Base-by-base conservation (phyloP, 2,113 vertebrate genomes). In the Callospermophilus lateralis region DNA sequence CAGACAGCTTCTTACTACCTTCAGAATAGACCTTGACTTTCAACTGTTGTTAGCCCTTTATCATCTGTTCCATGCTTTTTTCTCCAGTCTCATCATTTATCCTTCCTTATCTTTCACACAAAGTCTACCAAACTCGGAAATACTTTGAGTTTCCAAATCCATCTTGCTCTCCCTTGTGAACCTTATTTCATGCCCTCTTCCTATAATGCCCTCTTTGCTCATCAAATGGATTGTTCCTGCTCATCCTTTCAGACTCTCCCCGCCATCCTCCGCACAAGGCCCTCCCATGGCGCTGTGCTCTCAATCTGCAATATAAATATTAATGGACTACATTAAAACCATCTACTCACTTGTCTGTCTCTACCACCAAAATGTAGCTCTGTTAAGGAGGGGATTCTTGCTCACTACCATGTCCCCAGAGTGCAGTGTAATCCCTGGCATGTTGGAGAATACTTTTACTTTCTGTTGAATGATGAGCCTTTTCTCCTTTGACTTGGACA, bases 221-320 rank as follows among this genome's bases (percentile, higher is more conserved):
- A 58, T 55, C 74, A 74, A 32, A 84, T 12, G 19, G 28, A 15
- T 65, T 22, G 8, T 1, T 67, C 28, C 26, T 73, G 12, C 20
- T 94, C 37, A 42, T 39, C 16, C 32, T 91, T 92, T 91, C 74
- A 96, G 76, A 84, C 61, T 73, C 65, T 58, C 34, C 28, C 13
- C 42, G 0, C 84, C 32, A 65, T 17, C 20, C 37, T 11, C 55
- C 8, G 76, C 37, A 74, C 19, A 58, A 74, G 76, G 32, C 74
- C 39, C 48, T 70, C 72, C 67, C 28, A 32, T 4, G 39, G 48
- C 28, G 78, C 80, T 92, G 51, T 39, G 24, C 32, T 93, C 53
- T 85, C 89, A 93, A 81, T 94, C 61, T 80, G 42, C n/a, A 39
- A 34, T 85, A 48, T 93, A 95, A 95, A 96, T 88, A 93, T 90